Base-by-base conservation (phyloP, 1,140 invertebrate genomes). In the Ectropis grisescens region DNA sequence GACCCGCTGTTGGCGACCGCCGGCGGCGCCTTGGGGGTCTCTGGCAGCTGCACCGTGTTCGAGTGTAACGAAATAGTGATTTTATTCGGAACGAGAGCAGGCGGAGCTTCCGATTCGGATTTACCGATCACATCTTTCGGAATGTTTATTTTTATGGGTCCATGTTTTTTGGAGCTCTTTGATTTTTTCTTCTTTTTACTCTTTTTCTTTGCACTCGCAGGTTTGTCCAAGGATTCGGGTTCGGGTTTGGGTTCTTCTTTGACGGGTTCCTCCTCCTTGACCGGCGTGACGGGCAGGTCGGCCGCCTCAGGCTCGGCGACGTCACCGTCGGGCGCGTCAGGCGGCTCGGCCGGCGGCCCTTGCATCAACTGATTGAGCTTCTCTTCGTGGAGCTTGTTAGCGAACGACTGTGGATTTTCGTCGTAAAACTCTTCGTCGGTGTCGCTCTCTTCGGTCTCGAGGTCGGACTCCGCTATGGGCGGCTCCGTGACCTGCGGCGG, bases 391-490 rank as follows among this genome's bases (percentile, higher is more conserved):
- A 91, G 33, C 66, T 92, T 90, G 34, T 85, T 89, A 1, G 88
- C 88, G 26, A 90, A 58, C 41, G 84, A 84, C 44, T 92, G 90
- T 1, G 92, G 92, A 80, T 92, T 84, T 49, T 91, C 86, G 62
- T 93, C 91, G 62, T 94, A 93, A 74, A 94, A 94, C 47, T 93
- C 91, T 78, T 93, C 92, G 64, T 94, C 93, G 1, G 92, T 93
- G 25, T 91, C 90, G 15, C 91, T 90, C 62, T 94, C 90, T 13
- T 89, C 88, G 0, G 92, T 94, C 41, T 93, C 91, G 7, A 94
- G 82, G 62, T 95, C 93, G 1, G 91, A 91, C 74, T 94, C 93
- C 13, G 83, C 76, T 25, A 92, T 85, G 5, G 82, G 81, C 5
- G 76, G 74, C 47, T 87, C 86, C 14, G 61, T 59, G 43, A 60